These are phyloP conservation scores for Oreamnos americanus DNA, from an alignment of 2,113 vertebrate species.

Conservation along the genomic window DNA sequence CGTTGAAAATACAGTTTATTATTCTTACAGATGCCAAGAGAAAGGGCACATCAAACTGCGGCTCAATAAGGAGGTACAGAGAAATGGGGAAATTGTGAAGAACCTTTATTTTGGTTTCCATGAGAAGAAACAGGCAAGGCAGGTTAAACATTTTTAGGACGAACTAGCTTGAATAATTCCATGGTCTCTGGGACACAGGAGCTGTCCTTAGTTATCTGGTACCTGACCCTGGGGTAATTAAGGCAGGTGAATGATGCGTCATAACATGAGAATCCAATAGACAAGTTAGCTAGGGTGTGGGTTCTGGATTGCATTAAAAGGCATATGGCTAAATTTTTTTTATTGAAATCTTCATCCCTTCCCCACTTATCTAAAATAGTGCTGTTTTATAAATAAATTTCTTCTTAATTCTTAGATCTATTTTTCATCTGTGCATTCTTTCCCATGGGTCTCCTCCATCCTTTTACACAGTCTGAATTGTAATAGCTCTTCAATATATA, in stretches of 20 bases:
- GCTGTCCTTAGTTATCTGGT: not conserved
- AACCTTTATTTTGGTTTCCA: not conserved
- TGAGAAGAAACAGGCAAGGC: not conserved
- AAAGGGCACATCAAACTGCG: not conserved
- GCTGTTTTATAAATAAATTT: not conserved
- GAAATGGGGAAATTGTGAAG: not conserved
- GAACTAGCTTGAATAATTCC: not conserved
- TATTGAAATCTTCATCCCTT: not conserved
- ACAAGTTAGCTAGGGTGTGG: not conserved
- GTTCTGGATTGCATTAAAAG: not conserved
- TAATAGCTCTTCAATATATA: not conserved
- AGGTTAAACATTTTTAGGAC: not conserved
- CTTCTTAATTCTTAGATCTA: not conserved
- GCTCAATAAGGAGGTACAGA: not conserved
- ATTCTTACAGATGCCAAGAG: not conserved
- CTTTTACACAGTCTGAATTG: not conserved
- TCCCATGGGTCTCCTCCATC: not conserved
- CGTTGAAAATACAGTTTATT: not conserved
- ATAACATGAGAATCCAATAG: not conserved
- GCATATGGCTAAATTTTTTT: not conserved
- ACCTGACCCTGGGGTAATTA: not conserved
- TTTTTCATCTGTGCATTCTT: not conserved
- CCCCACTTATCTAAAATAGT: not conserved
- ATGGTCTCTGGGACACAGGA: not conserved
- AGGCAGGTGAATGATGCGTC: not conserved